Evolutionary conservation across 1,140 invertebrate species (phyloP), one percentile per base, ranked within the genome.

Genomic region (Plutomurus gul): DNA sequence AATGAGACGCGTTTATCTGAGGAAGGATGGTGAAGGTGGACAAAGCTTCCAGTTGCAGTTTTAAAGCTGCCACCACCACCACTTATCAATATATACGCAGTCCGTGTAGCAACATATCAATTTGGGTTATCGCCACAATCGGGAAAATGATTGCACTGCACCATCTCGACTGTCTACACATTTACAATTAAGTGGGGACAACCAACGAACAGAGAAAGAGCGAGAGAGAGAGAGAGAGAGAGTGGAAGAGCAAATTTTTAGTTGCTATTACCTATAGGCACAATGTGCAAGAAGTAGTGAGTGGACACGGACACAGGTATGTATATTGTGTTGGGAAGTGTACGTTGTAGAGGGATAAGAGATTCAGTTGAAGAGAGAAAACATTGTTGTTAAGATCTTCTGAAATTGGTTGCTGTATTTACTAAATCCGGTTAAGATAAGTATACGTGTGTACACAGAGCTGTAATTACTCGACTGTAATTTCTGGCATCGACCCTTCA

Each of bases 401-500:
- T 18, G 18, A 37, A 36, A 70, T 74, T 39, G 22, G 25, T 78
- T 37, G 70, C 70, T n/a, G 37, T 81, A 77, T 82, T 82, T 80
- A 82, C 77, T 25, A 82, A 82, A 82, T 82, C 81, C 78, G 78
- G 81, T 82, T 82, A 76, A 77, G 77, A 76, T 82, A 82, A 82
- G 77, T 78, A 70, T 80, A 80, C 60, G 46, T 80, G 65, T 77
- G 75, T 77, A 36, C 36, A 73, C 73, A 75, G 56, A 60, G 73
- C 37, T 83, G 56, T 79, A 83, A 83, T 83, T 83, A 81, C 49
- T 74, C 70, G 82, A 75, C 51, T 77, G 82, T 81, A 80, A 80
- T 80, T 82, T 79, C 75, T 81, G 33, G 46, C 77, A 78, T 83
- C 76, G 60, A 79, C 74, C 78, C 81, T 75, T 83, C 80, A 79